These are phyloP conservation scores for Beris chalybata DNA, from an alignment of 2,888 invertebrate species.

Conservation along the genomic window DNA sequence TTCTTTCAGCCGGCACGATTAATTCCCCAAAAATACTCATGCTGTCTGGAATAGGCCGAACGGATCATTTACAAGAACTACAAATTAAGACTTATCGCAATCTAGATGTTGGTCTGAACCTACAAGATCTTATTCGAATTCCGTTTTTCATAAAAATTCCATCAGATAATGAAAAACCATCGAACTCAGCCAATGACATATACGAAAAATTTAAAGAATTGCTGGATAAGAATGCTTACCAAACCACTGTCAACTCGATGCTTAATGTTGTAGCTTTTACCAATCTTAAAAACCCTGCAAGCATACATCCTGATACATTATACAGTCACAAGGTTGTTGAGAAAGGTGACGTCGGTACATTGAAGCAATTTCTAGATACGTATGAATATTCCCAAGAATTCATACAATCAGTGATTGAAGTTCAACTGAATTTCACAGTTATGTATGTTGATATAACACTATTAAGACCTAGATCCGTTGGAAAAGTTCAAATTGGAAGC, in stretches of 20 bases:
- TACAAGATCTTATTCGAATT: constrained; percentile 6
- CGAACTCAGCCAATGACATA: too few relatives aligned
- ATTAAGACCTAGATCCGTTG: constrained; percentile 60
- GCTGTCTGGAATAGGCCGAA: constrained; percentile 79
- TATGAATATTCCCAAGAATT: too few relatives aligned
- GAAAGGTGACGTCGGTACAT: constrained; percentile 44
- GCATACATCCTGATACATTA: constrained; percentile 58
- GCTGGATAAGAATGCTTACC: constrained; percentile 47
- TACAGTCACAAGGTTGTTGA: background rate
- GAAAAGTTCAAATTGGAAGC: constrained; percentile 60
- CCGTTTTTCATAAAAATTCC: constrained; percentile 2
- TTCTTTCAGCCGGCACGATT: constrained; percentile 8
- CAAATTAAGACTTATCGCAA: constrained; percentile 58
- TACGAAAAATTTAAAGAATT: background rate
- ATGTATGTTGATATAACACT: constrained; percentile 55
- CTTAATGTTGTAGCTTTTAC: constrained; percentile 34
- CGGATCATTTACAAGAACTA: constrained; percentile 65
- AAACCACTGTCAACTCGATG: constrained; percentile 44
- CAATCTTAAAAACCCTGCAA: constrained; percentile 41
- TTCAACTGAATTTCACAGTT: background rate
- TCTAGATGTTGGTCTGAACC: constrained; percentile 19
- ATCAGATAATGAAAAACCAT: constrained; percentile 33
- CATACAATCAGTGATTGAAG: background rate
- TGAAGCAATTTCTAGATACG: background rate
- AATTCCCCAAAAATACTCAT: constrained; percentile 82